phyloP scores from a whole-genome alignment of 2,113 vertebrate genomes.

The Cottus gobio region DNA sequence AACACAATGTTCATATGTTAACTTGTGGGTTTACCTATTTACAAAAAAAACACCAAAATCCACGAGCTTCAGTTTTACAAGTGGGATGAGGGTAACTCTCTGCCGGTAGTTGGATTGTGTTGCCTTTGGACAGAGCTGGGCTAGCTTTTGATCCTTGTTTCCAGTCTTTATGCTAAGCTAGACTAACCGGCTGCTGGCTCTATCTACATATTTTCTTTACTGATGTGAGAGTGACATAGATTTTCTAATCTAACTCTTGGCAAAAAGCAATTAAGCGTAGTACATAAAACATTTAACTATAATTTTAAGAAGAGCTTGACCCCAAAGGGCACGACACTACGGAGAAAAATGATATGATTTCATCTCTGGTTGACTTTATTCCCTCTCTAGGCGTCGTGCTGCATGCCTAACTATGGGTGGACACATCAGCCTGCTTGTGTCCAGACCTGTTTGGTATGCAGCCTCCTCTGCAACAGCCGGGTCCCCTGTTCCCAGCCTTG shows the following conservation, averaged over 20 bases:
- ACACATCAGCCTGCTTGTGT: conserved; percentile 77
- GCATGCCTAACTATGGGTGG: conserved; percentile 71
- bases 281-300: neutral
- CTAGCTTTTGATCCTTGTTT: neutral
- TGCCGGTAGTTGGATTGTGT: neutral
- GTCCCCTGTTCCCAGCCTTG: conserved; percentile 48
- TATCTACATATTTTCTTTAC: neutral
- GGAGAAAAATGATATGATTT: conserved; percentile 25
- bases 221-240: neutral
- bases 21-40: neutral
- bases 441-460: conserved; percentile 85
- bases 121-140: neutral
- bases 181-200: neutral
- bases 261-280: neutral
- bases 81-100: neutral
- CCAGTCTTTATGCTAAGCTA: neutral
- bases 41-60: neutral
- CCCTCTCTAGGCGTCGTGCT: conserved; percentile 50
- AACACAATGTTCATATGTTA: neutral
- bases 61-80: neutral
- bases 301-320: conserved; percentile 1
- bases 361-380: conserved; percentile 23
- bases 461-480: conserved; percentile 57
- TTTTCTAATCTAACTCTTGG: neutral
- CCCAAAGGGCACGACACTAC: conserved; percentile 23